phyloP scores from a whole-genome alignment of 2,113 vertebrate genomes.

The Ochotona curzoniae region DNA sequence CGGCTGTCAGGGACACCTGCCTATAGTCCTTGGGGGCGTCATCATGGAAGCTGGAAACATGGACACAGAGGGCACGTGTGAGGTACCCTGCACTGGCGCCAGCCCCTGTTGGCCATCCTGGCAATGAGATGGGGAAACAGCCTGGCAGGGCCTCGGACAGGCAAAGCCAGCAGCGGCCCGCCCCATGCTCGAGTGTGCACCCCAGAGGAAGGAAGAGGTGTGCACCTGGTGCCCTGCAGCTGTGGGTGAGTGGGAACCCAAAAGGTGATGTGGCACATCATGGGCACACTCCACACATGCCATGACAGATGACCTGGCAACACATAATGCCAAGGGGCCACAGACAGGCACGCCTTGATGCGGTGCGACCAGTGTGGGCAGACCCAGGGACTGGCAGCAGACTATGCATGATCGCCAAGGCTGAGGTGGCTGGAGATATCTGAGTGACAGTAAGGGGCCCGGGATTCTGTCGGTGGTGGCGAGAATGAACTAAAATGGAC shows the following conservation, averaged over 20 bases:
- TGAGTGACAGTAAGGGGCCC: not conserved
- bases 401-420: not conserved
- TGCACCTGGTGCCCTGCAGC: too few species aligned
- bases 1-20: slow-evolving; percentile 94
- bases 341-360: not conserved
- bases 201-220: not conserved
- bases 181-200: not conserved
- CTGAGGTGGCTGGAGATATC: not conserved
- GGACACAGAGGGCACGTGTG: not conserved
- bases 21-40: slow-evolving; percentile 96
- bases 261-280: accelerated
- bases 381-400: not conserved
- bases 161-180: not conserved
- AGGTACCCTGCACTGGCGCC: not conserved
- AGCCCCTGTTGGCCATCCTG: not conserved
- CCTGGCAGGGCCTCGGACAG: not conserved
- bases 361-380: not conserved
- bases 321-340: not conserved
- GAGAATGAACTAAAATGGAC: not conserved
- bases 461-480: not conserved
- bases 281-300: accelerated
- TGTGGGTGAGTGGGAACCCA: not conserved
- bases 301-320: not conserved
- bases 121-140: not conserved
- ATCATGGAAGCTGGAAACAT: slow-evolving; percentile 90